Conservation (phyloP, 2,888 invertebrate species). For the Ypsolopha sequella region DNA sequence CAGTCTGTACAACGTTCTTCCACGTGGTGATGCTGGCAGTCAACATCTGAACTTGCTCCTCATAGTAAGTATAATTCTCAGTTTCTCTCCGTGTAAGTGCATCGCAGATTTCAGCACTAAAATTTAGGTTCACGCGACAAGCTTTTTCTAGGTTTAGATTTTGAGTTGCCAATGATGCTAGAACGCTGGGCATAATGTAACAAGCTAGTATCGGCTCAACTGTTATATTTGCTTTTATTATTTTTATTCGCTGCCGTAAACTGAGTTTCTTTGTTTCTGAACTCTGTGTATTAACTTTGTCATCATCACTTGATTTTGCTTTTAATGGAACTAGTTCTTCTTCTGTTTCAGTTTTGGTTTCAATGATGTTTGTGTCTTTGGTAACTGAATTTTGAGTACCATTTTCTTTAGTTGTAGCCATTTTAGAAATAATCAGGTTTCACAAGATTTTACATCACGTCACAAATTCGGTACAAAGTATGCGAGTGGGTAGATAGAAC, state of each 20-base stretch:
- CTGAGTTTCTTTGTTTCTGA: conserved; percentile 28
- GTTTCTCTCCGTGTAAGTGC: conserved; percentile 81
- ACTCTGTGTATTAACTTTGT: conserved; percentile 14
- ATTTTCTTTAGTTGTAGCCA: conserved; percentile 6
- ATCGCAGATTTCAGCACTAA: conserved; percentile 77
- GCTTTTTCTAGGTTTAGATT: conserved; percentile 88
- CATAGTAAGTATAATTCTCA: conserved; percentile 66
- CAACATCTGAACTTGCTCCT: conserved; percentile 75
- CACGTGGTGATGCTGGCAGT: conserved; percentile 85
- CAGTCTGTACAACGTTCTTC: conserved; percentile 87
- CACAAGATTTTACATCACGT: too few species aligned
- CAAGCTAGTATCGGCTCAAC: conserved; percentile 81
- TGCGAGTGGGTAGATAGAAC: too few species aligned
- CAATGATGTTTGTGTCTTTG: neutral
- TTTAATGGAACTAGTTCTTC: conserved; percentile 38
- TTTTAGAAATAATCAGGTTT: neutral
- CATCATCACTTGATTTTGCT: conserved; percentile 15
- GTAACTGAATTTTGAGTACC: too few species aligned
- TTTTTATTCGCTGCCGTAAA: conserved; percentile 35
- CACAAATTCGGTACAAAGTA: too few species aligned
- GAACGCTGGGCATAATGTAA: conserved; percentile 74
- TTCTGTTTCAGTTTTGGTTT: conserved; percentile 13
- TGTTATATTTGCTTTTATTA: conserved; percentile 69
- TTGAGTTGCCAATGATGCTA: conserved; percentile 83
- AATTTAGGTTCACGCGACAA: conserved; percentile 83